phyloP scores from a whole-genome alignment of 35 echinoderm and acorn worm species.

The Apostichopus californicus region DNA sequence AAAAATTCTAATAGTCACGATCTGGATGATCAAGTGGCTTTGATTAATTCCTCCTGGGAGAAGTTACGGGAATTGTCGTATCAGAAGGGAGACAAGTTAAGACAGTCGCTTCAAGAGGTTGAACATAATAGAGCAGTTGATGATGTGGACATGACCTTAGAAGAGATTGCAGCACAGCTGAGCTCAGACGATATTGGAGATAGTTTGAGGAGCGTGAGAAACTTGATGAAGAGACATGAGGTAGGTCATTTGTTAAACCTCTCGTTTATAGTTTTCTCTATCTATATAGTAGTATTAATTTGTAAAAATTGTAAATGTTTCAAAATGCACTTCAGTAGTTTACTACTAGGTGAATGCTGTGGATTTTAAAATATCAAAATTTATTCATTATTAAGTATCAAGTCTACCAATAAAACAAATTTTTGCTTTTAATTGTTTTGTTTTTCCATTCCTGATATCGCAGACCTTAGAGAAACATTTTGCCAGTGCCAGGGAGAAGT shows the following conservation, averaged over 20 bases:
- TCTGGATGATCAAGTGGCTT: slow-evolving; percentile 49
- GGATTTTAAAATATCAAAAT: not conserved
- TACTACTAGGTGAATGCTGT: not conserved
- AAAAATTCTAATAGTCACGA: slow-evolving; percentile 62
- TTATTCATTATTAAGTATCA: not conserved
- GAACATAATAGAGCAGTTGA: slow-evolving; percentile 70
- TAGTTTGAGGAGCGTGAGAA: slow-evolving; percentile 82
- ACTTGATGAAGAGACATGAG: slow-evolving; percentile 87
- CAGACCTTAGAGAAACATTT: slow-evolving; percentile 82
- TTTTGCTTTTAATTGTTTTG: not conserved
- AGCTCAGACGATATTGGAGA: slow-evolving; percentile 81
- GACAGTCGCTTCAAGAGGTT: slow-evolving; percentile 74
- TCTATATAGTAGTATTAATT: not conserved
- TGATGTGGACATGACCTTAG: slow-evolving; percentile 63
- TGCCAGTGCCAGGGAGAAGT: slow-evolving; percentile 56
- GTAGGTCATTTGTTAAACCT: slow-evolving; percentile 12
- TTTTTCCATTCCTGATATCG: not conserved
- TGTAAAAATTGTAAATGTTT: not conserved
- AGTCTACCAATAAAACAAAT: not conserved
- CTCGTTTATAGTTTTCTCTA: not conserved
- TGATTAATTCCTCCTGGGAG: slow-evolving; percentile 68
- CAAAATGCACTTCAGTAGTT: not conserved
- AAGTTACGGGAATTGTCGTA: slow-evolving; percentile 47
- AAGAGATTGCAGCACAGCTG: slow-evolving; percentile 72
- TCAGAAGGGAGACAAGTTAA: slow-evolving; percentile 78